Conservation (phyloP, 2,113 vertebrate species). For the Phalacrocorax carbo region DNA sequence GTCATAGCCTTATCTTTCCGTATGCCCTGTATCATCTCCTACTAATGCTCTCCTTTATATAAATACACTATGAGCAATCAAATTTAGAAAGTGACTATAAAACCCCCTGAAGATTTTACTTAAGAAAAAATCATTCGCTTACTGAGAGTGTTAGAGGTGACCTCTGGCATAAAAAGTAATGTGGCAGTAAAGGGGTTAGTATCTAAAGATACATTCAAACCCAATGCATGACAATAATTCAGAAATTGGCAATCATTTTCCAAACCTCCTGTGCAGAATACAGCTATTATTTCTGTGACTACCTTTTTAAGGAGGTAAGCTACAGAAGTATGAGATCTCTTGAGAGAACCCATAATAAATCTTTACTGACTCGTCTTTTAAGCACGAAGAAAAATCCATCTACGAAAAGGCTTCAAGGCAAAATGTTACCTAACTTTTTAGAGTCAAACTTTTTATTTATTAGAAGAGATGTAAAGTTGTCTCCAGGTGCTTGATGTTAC, state of each 20-base stretch:
- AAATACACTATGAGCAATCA: neutral
- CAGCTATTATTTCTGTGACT: slow-evolving; percentile 41
- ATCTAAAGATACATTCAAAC: slow-evolving; percentile 11
- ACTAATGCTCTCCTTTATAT: neutral
- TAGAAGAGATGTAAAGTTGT: neutral
- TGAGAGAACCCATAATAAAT: slow-evolving; percentile 66
- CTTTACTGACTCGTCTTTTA: slow-evolving; percentile 65
- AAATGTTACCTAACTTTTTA: slow-evolving; percentile 59
- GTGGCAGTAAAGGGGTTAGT: slow-evolving; percentile 28
- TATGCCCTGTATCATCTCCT: neutral
- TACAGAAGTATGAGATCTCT: slow-evolving; percentile 39
- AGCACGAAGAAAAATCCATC: slow-evolving; percentile 57
- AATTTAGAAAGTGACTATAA: slow-evolving; percentile 4
- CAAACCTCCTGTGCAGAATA: neutral
- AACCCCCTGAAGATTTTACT: neutral
- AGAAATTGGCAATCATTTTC: slow-evolving; percentile 14
- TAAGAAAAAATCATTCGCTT: slow-evolving; percentile 9
- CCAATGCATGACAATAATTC: neutral
- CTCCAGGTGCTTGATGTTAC: slow-evolving; percentile 17
- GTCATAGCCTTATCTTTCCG: neutral
- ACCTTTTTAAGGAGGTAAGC: slow-evolving; percentile 53
- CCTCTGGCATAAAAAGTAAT: slow-evolving; percentile 29
- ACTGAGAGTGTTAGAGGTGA: slow-evolving; percentile 11
- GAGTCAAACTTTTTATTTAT: slow-evolving; percentile 64
- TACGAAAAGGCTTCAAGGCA: slow-evolving; percentile 66